Evolutionary conservation across 2,113 vertebrate species (phyloP).

Genomic region (Sturnira hondurensis): DNA sequence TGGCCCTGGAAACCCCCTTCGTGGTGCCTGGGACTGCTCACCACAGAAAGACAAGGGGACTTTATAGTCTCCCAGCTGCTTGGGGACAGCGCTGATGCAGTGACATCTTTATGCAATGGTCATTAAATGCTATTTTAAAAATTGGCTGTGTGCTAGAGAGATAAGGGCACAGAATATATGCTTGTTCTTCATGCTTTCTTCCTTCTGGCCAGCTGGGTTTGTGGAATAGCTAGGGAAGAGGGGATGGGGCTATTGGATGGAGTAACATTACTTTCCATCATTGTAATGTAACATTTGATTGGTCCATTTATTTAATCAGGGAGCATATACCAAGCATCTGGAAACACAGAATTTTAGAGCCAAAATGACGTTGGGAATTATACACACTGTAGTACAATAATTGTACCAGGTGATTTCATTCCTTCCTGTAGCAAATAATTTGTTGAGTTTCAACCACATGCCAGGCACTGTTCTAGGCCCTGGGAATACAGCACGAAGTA

Average conservation of each 20-base stretch:
- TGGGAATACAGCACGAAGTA: neutral
- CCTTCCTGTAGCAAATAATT: neutral
- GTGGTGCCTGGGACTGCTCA: neutral
- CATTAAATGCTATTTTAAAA: constrained; percentile 58
- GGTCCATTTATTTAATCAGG: neutral
- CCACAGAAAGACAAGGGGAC: neutral
- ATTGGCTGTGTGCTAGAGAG: constrained; percentile 4
- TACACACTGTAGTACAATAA: neutral
- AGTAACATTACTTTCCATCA: neutral
- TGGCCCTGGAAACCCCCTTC: neutral
- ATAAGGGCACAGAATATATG: neutral
- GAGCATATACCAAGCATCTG: neutral
- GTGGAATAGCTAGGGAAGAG: neutral
- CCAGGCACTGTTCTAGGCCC: neutral
- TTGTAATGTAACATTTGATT: constrained; percentile 33
- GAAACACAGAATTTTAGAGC: constrained; percentile 32
- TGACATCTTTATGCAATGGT: constrained; percentile 38
- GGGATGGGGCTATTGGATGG: neutral
- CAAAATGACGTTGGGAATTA: neutral
- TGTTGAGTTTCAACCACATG: neutral
- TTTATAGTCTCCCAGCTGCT: neutral
- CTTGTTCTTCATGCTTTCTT: neutral
- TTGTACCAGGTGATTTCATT: neutral
- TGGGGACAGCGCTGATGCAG: neutral
- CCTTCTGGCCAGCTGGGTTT: constrained; percentile 13